Percentiles rank a stretch among this genome's conserved stretches.
phyloP scores from a whole-genome alignment of 30 jellyfish, hydroid and myxozoan species.

The Aurelia aurita complex sp. Pacific region DNA sequence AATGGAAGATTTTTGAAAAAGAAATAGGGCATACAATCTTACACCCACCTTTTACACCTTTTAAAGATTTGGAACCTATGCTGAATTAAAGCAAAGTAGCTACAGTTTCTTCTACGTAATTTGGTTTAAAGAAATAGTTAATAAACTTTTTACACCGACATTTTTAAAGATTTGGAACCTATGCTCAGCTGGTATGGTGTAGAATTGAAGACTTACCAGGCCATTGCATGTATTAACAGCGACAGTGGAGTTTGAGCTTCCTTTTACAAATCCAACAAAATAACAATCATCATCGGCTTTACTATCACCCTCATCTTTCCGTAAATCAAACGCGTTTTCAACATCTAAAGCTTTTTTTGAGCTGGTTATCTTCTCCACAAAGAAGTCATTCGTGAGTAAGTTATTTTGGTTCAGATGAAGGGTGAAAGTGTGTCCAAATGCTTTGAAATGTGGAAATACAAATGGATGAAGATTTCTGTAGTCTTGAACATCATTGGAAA shows the following conservation, averaged over 20 bases:
- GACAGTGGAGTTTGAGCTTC: slow-evolving; percentile 43
- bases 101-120: too few relatives aligned
- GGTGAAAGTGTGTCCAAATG: slow-evolving; percentile 61
- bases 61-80: too few relatives aligned
- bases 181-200: not conserved
- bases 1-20: too few relatives aligned
- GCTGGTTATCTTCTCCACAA: slow-evolving; percentile 32
- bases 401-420: slow-evolving; percentile 41
- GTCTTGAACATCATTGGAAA: slow-evolving; percentile 29
- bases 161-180: too few relatives aligned
- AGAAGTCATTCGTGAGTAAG: slow-evolving; percentile 23
- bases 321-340: not conserved
- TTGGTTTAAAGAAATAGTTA: too few relatives aligned
- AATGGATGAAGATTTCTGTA: slow-evolving; percentile 9
- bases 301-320: not conserved
- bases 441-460: slow-evolving; percentile 53
- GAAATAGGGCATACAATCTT: too few relatives aligned
- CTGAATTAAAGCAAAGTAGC: too few relatives aligned
- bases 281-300: slow-evolving; percentile 11
- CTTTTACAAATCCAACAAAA: slow-evolving; percentile 44
- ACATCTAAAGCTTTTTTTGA: not conserved
- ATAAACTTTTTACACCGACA: too few relatives aligned
- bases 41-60: too few relatives aligned
- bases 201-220: slow-evolving; percentile 27
- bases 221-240: slow-evolving; percentile 64